Evolutionary conservation across 2,113 vertebrate genomes (phyloP).

Genomic region (Percopsis transmontana): DNA sequence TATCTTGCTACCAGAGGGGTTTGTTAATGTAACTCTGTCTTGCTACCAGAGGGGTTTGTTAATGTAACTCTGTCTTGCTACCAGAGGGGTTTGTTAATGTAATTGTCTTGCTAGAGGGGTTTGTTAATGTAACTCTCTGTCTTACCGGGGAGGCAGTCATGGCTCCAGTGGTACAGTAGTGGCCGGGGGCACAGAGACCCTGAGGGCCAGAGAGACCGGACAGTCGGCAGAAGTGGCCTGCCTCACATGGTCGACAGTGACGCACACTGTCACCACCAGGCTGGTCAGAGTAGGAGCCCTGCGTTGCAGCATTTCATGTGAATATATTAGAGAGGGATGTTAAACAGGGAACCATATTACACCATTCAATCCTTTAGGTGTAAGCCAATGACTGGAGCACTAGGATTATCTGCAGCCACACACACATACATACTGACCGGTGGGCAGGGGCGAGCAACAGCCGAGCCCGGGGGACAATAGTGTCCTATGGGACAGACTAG

Average conservation of each 20-base stretch:
- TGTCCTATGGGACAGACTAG: conserved; percentile 81
- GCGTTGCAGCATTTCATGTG: conserved; percentile 8
- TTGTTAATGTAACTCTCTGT: no score
- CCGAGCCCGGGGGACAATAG: conserved; percentile 81
- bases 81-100: no score
- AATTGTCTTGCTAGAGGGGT: no score
- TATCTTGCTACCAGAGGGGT: no score
- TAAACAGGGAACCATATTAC: background rate
- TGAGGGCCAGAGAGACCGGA: conserved; percentile 79
- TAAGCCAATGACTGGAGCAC: background rate
- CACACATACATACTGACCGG: conserved; percentile 70
- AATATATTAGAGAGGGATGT: background rate
- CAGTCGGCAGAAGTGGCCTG: conserved; percentile 82
- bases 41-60: no score
- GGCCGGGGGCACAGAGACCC: conserved; percentile 78
- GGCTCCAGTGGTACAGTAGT: conserved; percentile 80
- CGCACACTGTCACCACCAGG: conserved; percentile 62
- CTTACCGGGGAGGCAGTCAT: conserved; percentile 79
- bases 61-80: no score
- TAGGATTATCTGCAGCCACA: no score
- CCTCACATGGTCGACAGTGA: conserved; percentile 81
- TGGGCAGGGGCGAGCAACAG: conserved; percentile 76
- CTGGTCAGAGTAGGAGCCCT: conserved; percentile 81
- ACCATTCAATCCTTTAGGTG: no score
- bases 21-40: no score